A percentile compares a stretch with the other conserved stretches of the same genome.
phyloP scores from a whole-genome alignment of 2,113 vertebrate species.

The Trematocara variabile region DNA sequence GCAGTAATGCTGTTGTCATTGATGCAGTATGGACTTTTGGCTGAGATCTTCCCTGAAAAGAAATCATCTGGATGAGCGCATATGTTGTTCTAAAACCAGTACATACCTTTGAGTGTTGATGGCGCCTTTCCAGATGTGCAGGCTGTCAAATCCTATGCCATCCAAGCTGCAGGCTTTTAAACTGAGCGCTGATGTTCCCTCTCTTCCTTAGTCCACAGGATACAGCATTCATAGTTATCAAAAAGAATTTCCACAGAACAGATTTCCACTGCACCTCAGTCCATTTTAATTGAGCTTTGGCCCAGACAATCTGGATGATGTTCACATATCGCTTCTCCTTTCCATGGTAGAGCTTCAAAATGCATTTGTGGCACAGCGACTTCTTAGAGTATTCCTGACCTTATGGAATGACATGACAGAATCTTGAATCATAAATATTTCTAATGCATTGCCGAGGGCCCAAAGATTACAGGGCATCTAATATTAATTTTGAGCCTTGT shows the following conservation, averaged over 20 bases:
- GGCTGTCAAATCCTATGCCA: neutral
- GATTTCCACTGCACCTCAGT: neutral
- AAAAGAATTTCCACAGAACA: neutral
- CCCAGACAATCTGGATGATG: neutral
- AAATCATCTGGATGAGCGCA: neutral
- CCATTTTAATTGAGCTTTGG: neutral
- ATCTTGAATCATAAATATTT: neutral
- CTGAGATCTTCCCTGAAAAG: neutral
- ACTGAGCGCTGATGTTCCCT: neutral
- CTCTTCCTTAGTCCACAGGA: neutral
- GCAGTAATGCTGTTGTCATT: neutral
- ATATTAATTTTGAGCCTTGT: neutral
- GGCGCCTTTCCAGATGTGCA: neutral
- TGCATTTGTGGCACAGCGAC: neutral
- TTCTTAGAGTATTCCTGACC: neutral
- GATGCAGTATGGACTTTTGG: neutral
- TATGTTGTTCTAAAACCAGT: neutral
- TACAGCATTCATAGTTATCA: neutral
- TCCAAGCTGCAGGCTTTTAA: neutral
- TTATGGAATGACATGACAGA: neutral
- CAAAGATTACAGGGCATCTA: neutral
- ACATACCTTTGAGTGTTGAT: neutral
- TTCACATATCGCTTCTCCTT: neutral
- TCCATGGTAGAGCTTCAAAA: neutral
- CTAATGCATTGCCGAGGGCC: neutral